These are phyloP conservation scores for Morone chrysops DNA, from an alignment of 2,113 vertebrate genomes.

Conservation along the genomic window DNA sequence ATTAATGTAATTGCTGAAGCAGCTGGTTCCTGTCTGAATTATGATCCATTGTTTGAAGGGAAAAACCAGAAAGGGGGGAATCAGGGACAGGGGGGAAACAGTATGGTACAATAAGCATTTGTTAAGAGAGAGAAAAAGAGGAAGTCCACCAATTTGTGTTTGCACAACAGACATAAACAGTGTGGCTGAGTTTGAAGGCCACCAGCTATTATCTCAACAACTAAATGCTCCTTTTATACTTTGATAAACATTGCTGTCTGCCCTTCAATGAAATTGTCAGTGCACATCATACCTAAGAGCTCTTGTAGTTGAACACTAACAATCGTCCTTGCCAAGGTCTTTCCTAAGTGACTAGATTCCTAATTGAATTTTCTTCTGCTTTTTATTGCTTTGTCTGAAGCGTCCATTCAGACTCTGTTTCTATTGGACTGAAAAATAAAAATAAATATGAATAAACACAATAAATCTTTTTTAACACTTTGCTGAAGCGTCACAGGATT, in stretches of 20 bases:
- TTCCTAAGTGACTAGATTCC: background rate
- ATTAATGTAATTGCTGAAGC: constrained; percentile 72
- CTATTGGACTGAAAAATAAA: background rate
- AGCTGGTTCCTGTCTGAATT: constrained; percentile 74
- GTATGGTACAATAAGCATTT: constrained; percentile 53
- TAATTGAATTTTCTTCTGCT: constrained; percentile 10
- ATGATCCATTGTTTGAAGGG: constrained; percentile 71
- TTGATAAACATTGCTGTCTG: background rate
- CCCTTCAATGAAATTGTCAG: background rate
- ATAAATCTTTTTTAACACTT: background rate
- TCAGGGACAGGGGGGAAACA: constrained; percentile 29
- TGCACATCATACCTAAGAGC: constrained; percentile 6
- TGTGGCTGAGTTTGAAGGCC: background rate
- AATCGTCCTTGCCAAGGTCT: constrained; percentile 4
- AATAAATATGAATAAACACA: background rate
- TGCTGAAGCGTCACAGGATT: background rate
- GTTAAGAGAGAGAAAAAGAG: constrained; percentile 53
- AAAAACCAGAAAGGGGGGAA: background rate
- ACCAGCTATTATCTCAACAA: background rate
- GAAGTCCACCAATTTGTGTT: constrained; percentile 58
- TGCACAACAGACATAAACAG: constrained; percentile 37
- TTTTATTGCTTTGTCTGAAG: background rate
- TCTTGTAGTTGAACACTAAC: background rate
- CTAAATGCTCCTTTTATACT: background rate
- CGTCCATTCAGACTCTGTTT: background rate